Base-by-base conservation (phyloP, 2,113 vertebrate genomes). In the Ailurus styani region DNA sequence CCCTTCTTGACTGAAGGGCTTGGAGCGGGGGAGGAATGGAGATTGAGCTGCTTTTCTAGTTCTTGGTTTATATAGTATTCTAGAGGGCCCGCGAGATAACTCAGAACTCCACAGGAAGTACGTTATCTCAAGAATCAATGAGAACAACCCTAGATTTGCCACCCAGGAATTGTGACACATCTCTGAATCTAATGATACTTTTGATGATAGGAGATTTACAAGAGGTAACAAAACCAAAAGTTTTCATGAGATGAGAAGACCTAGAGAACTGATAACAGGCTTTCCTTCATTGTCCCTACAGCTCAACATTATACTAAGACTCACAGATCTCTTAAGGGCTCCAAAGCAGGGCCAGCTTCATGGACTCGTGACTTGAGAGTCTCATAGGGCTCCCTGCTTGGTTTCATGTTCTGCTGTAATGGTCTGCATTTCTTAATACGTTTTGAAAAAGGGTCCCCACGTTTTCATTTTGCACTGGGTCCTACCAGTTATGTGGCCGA, bases 91-190 rank as follows among this genome's bases (percentile, higher is more conserved):
- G 37, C 37, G 70, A 66, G 57, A 54, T 84, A 37, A 87, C 52
- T 60, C 27, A 82, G 20, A 82, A 78, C 27, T 93, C 27, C 15
- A 17, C 45, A 25, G n/a, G 40, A 92, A 94, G 31, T 45, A n/a
- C 18, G 31, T 87, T 92, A 81, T 77, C n/a, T 97, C 52, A 62
- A 79, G n/a, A 92, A 85, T 96, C 73, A 82, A 2, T 90, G 75
- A 92, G 66, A 70, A 89, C 68, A 83, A 83, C 25, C 21, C 2
- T 25, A 87, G 75, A 50, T 85, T 94, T 75, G n/a, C 57, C 68
- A 90, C 92, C 34, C 8, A 82, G 55, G 17, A 94, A 89, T 50
- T 77, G n/a, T 57, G n/a, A 52, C 21, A 4, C n/a, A 31, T 77
- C 34, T 83, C 70, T 72, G 75, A 87, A 70, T 60, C 60, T 60